Conservation (phyloP, 2,113 vertebrate species). For the Mandrillus leucophaeus region DNA sequence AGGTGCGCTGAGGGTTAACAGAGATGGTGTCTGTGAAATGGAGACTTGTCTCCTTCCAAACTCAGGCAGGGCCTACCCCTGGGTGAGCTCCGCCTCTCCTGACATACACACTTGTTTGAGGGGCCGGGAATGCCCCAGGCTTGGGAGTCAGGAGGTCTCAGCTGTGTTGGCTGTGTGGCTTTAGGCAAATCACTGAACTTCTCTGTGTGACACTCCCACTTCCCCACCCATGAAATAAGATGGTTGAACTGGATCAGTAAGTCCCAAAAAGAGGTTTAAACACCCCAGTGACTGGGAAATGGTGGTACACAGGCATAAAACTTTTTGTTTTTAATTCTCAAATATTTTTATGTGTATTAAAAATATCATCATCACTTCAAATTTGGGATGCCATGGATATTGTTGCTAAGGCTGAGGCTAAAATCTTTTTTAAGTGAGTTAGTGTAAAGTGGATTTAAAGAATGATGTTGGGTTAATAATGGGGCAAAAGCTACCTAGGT, state of each 20-base stretch:
- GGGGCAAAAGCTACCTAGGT: fast-evolving
- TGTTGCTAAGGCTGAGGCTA: not conserved
- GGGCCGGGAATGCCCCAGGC: not conserved
- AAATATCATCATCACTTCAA: not conserved
- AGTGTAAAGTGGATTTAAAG: not conserved
- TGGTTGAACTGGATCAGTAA: too few species aligned
- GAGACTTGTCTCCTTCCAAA: too few species aligned
- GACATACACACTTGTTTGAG: fast-evolving
- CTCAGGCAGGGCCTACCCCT: not conserved
- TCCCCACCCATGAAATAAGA: not conserved
- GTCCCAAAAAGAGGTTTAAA: not conserved
- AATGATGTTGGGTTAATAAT: not conserved
- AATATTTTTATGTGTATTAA: not conserved
- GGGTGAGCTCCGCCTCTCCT: not conserved
- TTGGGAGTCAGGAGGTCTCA: too few species aligned
- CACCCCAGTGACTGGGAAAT: not conserved
- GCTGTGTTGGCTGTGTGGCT: not conserved
- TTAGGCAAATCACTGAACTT: not conserved
- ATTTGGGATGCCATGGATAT: not conserved
- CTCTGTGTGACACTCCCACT: not conserved
- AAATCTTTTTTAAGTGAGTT: not conserved
- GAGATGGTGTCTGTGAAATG: not conserved
- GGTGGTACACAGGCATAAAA: too few species aligned
- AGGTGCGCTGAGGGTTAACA: not conserved
- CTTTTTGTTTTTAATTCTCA: not conserved